phyloP scores from a whole-genome alignment of 2,888 invertebrate species.

The Rhingia campestris region DNA sequence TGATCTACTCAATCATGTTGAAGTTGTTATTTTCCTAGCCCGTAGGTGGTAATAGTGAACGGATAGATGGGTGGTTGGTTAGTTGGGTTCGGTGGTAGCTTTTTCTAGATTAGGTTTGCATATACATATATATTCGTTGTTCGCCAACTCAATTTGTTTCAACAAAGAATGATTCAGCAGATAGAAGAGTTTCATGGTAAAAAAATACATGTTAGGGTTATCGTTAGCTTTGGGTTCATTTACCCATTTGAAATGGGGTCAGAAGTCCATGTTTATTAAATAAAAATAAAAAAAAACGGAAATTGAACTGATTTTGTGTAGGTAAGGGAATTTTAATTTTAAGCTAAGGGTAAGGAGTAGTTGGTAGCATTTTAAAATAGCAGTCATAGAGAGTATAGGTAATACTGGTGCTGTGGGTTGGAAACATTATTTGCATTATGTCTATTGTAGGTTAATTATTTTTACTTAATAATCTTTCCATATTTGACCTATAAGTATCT shows the following conservation, averaged over 20 bases:
- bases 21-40: conserved; percentile 13
- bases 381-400: no score
- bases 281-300: conserved; percentile 1
- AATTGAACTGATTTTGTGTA: conserved; percentile 26
- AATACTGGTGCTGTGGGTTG: no score
- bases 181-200: conserved; percentile 13
- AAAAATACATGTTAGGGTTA: background rate
- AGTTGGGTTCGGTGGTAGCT: background rate
- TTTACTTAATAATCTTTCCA: background rate
- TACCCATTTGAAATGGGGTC: conserved; percentile 39
- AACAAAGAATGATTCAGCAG: background rate
- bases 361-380: no score
- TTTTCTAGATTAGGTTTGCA: conserved; percentile 2
- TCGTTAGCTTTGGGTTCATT: conserved; percentile 35
- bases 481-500: background rate
- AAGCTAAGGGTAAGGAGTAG: no score
- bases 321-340: no score
- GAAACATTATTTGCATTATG: no score
- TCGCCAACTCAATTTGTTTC: conserved; percentile 43
- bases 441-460: background rate
- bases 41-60: no score
- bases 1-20: conserved; percentile 51
- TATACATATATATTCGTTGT: conserved; percentile 5
- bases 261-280: conserved; percentile 11
- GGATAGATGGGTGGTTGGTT: background rate